A percentile compares a stretch with the other conserved stretches of the same genome.
phyloP scores from a whole-genome alignment of 2,797 vertebrate species.

The Karalla daura region DNA sequence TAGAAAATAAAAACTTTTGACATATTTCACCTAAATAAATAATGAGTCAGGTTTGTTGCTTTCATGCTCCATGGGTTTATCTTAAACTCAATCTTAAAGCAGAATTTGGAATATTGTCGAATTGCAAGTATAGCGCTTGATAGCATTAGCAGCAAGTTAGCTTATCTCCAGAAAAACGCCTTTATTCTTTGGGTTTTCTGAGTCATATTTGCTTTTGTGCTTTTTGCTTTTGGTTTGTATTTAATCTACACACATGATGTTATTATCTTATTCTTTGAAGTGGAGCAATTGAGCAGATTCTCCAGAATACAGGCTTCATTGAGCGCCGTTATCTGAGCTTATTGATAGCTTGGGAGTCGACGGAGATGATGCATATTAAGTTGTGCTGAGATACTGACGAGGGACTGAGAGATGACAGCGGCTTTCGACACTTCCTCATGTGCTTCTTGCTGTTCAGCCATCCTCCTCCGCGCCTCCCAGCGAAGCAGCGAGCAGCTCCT shows the following conservation, averaged over 20 bases:
- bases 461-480: conserved; percentile 30
- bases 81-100: no score
- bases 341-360: not conserved
- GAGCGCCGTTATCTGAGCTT: not conserved
- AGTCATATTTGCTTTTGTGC: not conserved
- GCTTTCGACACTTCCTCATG: not conserved
- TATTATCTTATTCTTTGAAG: not conserved
- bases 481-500: conserved; percentile 24
- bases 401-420: not conserved
- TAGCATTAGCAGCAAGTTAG: not conserved
- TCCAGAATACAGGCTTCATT: no score
- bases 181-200: not conserved
- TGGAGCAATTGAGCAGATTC: not conserved
- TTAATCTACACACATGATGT: not conserved
- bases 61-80: no score
- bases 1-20: no score
- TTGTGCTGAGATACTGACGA: not conserved
- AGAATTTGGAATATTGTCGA: no score
- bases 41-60: no score
- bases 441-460: conserved; percentile 19
- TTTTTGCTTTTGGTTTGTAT: not conserved
- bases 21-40: no score
- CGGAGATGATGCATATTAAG: not conserved
- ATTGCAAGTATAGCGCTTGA: no score
- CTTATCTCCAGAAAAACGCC: not conserved